Conservation (phyloP, 2,797 vertebrate species). For the Neostethus bicornis region DNA sequence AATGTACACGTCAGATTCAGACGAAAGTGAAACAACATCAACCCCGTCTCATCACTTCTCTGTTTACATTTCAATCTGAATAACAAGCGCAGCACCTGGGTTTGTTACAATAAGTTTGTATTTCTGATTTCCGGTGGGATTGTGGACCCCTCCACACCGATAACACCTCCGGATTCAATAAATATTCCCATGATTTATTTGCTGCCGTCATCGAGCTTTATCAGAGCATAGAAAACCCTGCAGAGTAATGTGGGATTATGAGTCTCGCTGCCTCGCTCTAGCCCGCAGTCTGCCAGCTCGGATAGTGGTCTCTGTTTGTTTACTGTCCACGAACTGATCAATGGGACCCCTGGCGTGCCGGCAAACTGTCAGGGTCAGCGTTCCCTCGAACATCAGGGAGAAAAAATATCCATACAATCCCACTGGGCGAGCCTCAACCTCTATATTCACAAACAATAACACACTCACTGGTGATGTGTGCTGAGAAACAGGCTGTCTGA, state of each 20-base stretch:
- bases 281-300: conserved; percentile 26
- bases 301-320: conserved; percentile 49
- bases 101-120: no score
- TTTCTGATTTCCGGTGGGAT: conserved; percentile 7
- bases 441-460: conserved; percentile 31
- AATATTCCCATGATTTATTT: conserved; percentile 55
- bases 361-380: conserved; percentile 47
- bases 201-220: conserved; percentile 44
- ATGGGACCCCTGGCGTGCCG: conserved; percentile 37
- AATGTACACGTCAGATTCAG: no score
- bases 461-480: conserved; percentile 17
- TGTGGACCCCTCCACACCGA: conserved; percentile 29
- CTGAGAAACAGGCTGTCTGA: conserved; percentile 14
- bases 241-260: conserved; percentile 36
- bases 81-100: no score
- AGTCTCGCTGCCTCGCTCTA: conserved; percentile 9
- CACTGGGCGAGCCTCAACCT: conserved; percentile 45
- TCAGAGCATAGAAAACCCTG: conserved; percentile 51
- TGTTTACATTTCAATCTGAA: no score
- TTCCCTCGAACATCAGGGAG: conserved; percentile 34
- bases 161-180: conserved; percentile 47
- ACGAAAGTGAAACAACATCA: no score
- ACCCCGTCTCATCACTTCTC: no score
- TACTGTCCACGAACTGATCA: conserved; percentile 57
- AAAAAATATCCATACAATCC: conserved; percentile 50